Conservation (phyloP, 2,113 vertebrate genomes). For the Butorides virescens region DNA sequence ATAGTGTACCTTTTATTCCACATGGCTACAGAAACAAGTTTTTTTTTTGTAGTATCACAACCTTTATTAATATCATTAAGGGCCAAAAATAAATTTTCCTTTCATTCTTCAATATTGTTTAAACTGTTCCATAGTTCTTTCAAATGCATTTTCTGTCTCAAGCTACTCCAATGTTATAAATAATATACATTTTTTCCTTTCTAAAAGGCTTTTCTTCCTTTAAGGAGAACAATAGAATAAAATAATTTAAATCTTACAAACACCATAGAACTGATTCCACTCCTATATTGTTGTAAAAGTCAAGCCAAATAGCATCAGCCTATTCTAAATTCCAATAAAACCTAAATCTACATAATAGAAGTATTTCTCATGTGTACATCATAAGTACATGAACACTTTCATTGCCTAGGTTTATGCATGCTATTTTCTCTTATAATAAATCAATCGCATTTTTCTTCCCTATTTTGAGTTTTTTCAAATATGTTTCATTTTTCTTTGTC, state of each 20-base stretch:
- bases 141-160: neutral
- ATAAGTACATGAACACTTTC: neutral
- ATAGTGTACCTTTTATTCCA: neutral
- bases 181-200: neutral
- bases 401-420: neutral
- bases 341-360: neutral
- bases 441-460: neutral
- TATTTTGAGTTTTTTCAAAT: neutral
- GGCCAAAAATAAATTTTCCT: neutral
- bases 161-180: neutral
- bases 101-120: neutral
- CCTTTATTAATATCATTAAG: neutral
- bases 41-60: neutral
- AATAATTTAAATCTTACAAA: neutral
- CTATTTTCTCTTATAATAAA: neutral
- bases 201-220: neutral
- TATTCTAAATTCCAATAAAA: constrained; percentile 19
- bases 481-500: neutral
- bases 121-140: neutral
- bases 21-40: neutral
- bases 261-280: neutral
- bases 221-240: neutral
- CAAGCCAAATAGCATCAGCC: neutral
- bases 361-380: neutral
- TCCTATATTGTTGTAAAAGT: neutral